phyloP scores from a whole-genome alignment of 2,888 invertebrate species.

The Phyllotreta striolata region DNA sequence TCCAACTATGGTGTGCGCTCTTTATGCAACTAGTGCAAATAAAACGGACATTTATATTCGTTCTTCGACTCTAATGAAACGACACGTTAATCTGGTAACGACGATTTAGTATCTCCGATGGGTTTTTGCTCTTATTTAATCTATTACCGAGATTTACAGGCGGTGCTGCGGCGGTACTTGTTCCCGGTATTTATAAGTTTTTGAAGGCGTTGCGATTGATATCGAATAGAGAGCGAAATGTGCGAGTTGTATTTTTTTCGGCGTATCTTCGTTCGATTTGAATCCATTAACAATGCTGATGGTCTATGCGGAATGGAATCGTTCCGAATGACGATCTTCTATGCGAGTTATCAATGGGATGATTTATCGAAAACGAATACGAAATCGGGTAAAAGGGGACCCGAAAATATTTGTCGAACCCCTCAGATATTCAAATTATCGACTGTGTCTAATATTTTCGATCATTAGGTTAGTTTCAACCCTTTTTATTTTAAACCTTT shows the following conservation, averaged over 20 bases:
- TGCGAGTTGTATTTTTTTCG: constrained; percentile 33
- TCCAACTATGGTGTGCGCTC: too few relatives aligned
- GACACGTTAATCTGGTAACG: constrained; percentile 38
- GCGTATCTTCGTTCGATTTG: constrained; percentile 8
- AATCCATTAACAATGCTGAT: neutral
- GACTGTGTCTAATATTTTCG: constrained; percentile 41
- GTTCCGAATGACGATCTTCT: neutral
- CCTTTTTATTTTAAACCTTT: constrained; percentile 43
- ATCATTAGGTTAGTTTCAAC: constrained; percentile 38
- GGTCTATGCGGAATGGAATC: too few relatives aligned
- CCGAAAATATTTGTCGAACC: constrained; percentile 29
- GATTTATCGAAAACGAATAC: constrained; percentile 42
- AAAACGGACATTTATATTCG: constrained; percentile 43
- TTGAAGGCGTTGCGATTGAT: too few relatives aligned
- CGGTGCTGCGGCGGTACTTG: neutral
- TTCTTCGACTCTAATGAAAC: constrained; percentile 40
- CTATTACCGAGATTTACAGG: constrained; percentile 11
- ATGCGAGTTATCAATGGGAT: constrained; percentile 30
- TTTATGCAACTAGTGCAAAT: constrained; percentile 39
- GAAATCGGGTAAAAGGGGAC: constrained; percentile 33
- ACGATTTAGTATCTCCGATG: constrained; percentile 40
- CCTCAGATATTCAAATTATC: constrained; percentile 41
- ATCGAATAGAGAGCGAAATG: constrained; percentile 17
- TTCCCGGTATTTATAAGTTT: neutral
- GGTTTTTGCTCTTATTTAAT: constrained; percentile 17